Conservation (phyloP, 2,113 vertebrate genomes). For the Nestor notabilis region DNA sequence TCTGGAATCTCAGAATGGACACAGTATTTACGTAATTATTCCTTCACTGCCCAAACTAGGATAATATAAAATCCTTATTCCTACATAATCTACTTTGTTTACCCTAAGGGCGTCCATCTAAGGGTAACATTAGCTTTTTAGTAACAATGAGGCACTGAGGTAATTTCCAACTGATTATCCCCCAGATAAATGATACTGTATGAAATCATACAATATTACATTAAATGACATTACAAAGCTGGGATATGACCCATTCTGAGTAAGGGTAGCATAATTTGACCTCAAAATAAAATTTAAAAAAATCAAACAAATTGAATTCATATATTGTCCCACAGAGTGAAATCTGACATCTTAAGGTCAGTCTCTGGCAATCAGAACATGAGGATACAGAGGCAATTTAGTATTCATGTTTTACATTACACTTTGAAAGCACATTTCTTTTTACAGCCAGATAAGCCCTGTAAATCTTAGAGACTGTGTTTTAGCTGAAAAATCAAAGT, state of each 20-base stretch:
- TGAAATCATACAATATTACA: neutral
- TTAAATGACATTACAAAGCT: neutral
- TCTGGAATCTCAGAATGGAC: neutral
- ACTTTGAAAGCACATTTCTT: neutral
- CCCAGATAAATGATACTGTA: neutral
- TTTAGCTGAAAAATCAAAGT: neutral
- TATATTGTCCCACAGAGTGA: neutral
- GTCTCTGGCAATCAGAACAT: neutral
- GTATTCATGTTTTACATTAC: neutral
- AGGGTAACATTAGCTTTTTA: neutral
- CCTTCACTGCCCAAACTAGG: neutral
- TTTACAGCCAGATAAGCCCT: neutral
- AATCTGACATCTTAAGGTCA: neutral
- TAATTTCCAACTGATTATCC: neutral
- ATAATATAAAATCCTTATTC: neutral
- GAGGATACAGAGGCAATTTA: neutral
- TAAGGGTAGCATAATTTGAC: neutral
- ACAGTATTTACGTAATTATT: neutral
- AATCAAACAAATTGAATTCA: neutral
- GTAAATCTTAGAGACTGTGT: neutral
- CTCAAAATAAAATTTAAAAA: neutral
- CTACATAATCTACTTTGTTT: neutral
- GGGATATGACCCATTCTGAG: neutral
- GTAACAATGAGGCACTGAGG: neutral
- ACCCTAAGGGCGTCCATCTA: neutral